Conservation (phyloP, 2,888 invertebrate species). For the Meganola albula region DNA sequence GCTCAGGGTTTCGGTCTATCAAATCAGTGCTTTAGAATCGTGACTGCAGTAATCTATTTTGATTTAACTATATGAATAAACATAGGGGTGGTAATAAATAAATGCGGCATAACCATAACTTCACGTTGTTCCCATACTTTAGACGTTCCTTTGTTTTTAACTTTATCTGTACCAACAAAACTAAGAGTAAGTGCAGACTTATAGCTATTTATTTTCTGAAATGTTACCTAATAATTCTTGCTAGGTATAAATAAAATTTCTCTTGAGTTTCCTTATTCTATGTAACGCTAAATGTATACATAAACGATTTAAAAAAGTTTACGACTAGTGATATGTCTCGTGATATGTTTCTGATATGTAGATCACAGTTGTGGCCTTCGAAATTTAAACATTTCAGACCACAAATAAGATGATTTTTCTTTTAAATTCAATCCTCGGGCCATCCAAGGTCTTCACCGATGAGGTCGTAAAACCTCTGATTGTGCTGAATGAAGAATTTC, state of each 20-base stretch:
- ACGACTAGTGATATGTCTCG: conserved; percentile 64
- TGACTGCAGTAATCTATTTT: conserved; percentile 33
- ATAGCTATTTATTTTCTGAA: conserved; percentile 13
- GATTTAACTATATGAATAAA: conserved; percentile 15
- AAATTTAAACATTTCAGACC: too few species aligned
- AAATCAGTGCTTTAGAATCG: conserved; percentile 64
- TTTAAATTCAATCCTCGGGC: conserved; percentile 85
- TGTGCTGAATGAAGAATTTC: conserved; percentile 93
- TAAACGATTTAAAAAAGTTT: conserved; percentile 70
- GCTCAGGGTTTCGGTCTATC: conserved; percentile 71
- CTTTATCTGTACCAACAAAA: conserved; percentile 12
- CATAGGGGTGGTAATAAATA: conserved; percentile 31
- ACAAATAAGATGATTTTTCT: not conserved
- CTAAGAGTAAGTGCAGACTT: conserved; percentile 8
- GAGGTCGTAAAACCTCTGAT: conserved; percentile 93
- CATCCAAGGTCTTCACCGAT: conserved; percentile 96
- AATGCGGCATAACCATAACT: conserved; percentile 17
- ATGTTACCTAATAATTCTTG: conserved; percentile 14
- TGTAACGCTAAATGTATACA: conserved; percentile 63
- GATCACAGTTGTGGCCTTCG: conserved; percentile 50
- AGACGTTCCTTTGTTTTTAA: conserved; percentile 17
- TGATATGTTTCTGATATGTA: conserved; percentile 45
- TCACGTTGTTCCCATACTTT: conserved; percentile 33
- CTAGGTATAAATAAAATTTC: conserved; percentile 44
- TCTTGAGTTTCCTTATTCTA: conserved; percentile 44